Percentiles rank a stretch among this genome's conserved stretches.
Conservation (phyloP, 1,140 invertebrate species). For the Homarus americanus region DNA sequence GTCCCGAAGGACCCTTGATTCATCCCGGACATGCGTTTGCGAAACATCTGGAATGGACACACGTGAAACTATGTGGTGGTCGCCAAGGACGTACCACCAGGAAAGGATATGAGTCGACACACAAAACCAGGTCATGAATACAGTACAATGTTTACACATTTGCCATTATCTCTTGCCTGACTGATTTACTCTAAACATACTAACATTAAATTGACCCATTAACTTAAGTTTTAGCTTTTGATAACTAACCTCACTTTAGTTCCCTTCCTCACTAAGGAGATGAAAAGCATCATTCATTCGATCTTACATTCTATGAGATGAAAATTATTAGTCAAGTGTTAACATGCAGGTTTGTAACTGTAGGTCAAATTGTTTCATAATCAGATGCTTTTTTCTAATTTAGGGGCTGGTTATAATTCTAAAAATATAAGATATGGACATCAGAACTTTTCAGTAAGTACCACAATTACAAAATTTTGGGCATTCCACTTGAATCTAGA, state of each 20-base stretch:
- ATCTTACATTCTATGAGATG: constrained; percentile 47
- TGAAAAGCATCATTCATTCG: constrained; percentile 25
- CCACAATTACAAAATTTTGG: too few species aligned
- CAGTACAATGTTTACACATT: background rate
- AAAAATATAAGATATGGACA: background rate
- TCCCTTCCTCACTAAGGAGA: background rate
- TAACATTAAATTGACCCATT: background rate
- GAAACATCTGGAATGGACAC: constrained; percentile 75
- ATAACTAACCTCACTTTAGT: background rate
- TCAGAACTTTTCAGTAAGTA: too few species aligned
- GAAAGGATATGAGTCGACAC: constrained; percentile 45
- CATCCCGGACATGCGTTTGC: constrained; percentile 70
- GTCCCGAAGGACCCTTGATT: constrained; percentile 65
- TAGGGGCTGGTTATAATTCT: background rate
- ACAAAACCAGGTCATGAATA: constrained; percentile 10
- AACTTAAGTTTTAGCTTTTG: background rate
- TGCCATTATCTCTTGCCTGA: background rate
- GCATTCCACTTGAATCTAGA: too few species aligned
- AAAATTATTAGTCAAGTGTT: constrained; percentile 19
- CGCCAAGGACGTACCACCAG: constrained; percentile 46
- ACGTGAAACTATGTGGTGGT: constrained; percentile 75
- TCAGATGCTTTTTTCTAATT: constrained; percentile 7
- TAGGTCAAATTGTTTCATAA: constrained; percentile 12
- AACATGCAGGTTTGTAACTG: constrained; percentile 12
- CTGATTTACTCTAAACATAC: background rate